Base-by-base conservation (phyloP, 1,140 invertebrate genomes). In the Probaryconus sp. region DNA sequence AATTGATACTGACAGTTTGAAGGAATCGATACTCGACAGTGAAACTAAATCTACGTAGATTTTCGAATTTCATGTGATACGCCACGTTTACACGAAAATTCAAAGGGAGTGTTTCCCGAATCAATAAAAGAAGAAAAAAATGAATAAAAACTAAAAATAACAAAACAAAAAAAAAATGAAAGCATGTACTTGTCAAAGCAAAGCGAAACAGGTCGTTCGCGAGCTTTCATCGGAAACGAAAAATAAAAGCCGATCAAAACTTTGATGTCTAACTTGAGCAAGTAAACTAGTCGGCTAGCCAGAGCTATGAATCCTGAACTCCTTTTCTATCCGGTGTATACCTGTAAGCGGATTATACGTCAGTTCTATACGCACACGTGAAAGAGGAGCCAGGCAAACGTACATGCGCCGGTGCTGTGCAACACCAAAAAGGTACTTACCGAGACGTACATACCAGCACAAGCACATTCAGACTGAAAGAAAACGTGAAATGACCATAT, bases 1-100 rank as follows among this genome's bases (percentile, higher is more conserved):
- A 73, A 73, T 73, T 73, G 70, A 67, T 65, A 73, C 70, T 67
- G 70, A 73, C 61, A 73, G 70, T 73, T 67, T 55, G 48, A 55
- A 50, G 40, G 61, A 65, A 72, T 72, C 69, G 61, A 65, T 65
- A 45, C n/a, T 28, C 48, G 56, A 61, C 26, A 26, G 30, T 37
- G 64, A 60, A 50, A 50, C 51, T 28, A 14, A 60, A 48, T 48
- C 33, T 21, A 28, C 40, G 40, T 30, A 17, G 18, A 50, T 56
- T 67, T 67, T 67, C 24, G 31, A 67, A 55, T 55, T 48, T 14
- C 48, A 31, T 20, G 16, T 42, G 50, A 43, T 20, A 45, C 20
- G 11, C 37, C 38, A 30, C 30, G 48, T 37, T 47, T 38, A 28
- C 42, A 26, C 40, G 42, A n/a, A 63, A 50, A 42, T 50, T 30